Conservation (phyloP, 2,797 vertebrate species). For the Rhinophrynus dorsalis region DNA sequence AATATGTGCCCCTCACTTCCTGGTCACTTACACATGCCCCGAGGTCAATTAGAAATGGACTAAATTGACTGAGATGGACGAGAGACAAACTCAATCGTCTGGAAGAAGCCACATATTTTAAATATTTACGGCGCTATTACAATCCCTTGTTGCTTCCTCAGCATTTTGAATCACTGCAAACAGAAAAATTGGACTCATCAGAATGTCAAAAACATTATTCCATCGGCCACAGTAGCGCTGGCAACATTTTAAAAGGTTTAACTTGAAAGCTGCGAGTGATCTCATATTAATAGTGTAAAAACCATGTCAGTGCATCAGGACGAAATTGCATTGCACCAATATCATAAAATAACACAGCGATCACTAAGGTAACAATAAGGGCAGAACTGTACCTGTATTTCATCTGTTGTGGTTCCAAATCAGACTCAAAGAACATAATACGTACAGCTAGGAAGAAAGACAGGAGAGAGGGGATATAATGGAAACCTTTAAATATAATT, state of each 20-base stretch:
- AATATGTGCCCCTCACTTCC: neutral
- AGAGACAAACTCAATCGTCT: neutral
- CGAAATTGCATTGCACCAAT: too few species aligned
- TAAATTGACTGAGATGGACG: neutral
- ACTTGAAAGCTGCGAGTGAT: too few species aligned
- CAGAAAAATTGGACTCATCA: neutral
- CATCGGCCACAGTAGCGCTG: neutral
- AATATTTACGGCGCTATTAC: conserved; percentile 14
- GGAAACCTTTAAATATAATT: too few species aligned
- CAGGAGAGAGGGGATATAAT: too few species aligned
- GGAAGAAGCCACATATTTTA: neutral
- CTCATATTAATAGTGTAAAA: neutral
- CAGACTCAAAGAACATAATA: too few species aligned
- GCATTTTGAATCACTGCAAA: neutral
- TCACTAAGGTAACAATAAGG: too few species aligned
- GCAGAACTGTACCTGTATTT: too few species aligned
- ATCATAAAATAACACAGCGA: too few species aligned
- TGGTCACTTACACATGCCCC: neutral
- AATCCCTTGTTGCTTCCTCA: neutral
- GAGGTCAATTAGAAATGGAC: neutral
- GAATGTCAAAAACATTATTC: neutral
- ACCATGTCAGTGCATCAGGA: neutral
- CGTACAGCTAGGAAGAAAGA: too few species aligned
- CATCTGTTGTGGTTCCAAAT: too few species aligned
- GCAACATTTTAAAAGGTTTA: neutral